Evolutionary conservation across 2,888 invertebrate species (phyloP).

Genomic region (Idaea biselata): DNA sequence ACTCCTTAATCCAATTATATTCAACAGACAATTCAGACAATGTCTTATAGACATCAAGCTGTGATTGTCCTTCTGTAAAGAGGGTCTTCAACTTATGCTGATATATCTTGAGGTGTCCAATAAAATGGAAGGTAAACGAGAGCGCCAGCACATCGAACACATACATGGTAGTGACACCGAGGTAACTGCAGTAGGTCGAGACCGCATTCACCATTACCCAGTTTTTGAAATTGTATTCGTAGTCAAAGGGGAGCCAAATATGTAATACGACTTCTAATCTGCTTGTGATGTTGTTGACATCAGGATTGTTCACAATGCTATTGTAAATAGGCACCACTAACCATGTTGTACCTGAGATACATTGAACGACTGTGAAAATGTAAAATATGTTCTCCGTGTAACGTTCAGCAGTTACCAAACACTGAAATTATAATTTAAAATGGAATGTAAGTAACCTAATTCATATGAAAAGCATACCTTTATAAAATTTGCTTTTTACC

Average conservation of each 20-base stretch:
- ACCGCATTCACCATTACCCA: slow-evolving; percentile 36
- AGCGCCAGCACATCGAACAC: slow-evolving; percentile 38
- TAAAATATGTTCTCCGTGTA: not conserved
- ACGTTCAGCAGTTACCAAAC: not conserved
- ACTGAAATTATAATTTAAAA: not conserved
- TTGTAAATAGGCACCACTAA: slow-evolving; percentile 1
- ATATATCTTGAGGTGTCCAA: slow-evolving; percentile 44
- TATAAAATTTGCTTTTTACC: not conserved
- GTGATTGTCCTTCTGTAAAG: not conserved
- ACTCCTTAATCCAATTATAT: not conserved
- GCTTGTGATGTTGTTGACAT: slow-evolving; percentile 33
- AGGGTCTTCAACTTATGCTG: slow-evolving; percentile 25
- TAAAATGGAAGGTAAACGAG: slow-evolving; percentile 39
- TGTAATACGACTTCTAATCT: slow-evolving; percentile 41
- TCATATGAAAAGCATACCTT: too few species aligned
- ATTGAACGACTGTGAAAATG: not conserved
- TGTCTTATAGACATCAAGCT: not conserved
- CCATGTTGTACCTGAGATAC: not conserved
- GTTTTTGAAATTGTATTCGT: slow-evolving; percentile 35
- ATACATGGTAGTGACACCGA: slow-evolving; percentile 22
- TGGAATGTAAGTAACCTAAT: too few species aligned
- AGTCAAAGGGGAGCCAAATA: slow-evolving; percentile 45
- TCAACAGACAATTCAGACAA: not conserved
- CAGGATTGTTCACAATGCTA: slow-evolving; percentile 26
- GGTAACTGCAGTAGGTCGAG: slow-evolving; percentile 25